A percentile compares a stretch with the other conserved stretches of the same genome.
These are phyloP conservation scores for Tylochromis polylepis DNA, from an alignment of 2,113 vertebrate species.

Conservation along the genomic window DNA sequence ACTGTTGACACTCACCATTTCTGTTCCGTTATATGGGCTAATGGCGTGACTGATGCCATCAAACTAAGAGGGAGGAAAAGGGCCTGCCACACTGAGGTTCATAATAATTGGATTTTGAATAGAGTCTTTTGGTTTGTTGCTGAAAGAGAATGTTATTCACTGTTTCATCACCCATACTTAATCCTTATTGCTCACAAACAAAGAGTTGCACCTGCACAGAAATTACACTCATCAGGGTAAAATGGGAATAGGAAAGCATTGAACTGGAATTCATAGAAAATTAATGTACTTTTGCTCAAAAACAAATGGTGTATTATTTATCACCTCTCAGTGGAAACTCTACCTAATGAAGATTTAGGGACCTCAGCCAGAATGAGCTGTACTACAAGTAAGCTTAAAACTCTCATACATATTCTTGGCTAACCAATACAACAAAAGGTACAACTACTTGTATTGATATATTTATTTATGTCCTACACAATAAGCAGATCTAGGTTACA, in stretches of 20 bases:
- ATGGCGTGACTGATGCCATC: slow-evolving; percentile 38
- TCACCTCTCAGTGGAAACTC: not conserved
- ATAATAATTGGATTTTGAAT: slow-evolving; percentile 28
- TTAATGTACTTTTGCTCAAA: not conserved
- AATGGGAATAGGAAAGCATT: not conserved
- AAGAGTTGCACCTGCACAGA: not conserved
- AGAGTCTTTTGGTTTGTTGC: slow-evolving; percentile 5
- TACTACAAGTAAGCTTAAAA: not conserved
- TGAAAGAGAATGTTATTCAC: slow-evolving; percentile 3
- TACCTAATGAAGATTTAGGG: not conserved
- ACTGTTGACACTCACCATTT: slow-evolving; percentile 3
- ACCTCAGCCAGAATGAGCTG: not conserved
- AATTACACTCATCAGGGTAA: not conserved
- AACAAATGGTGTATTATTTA: not conserved
- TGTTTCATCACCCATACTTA: not conserved
- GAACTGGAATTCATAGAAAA: not conserved
- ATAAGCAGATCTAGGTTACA: not conserved
- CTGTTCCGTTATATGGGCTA: not conserved
- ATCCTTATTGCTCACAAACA: not conserved
- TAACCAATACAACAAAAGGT: not conserved
- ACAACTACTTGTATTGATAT: not conserved
- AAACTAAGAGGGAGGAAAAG: slow-evolving; percentile 1
- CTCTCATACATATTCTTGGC: not conserved
- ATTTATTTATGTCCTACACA: not conserved
- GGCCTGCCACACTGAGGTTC: not conserved